These are phyloP conservation scores for Magallana angulata DNA, from an alignment of 1,140 invertebrate species.

Conservation along the genomic window DNA sequence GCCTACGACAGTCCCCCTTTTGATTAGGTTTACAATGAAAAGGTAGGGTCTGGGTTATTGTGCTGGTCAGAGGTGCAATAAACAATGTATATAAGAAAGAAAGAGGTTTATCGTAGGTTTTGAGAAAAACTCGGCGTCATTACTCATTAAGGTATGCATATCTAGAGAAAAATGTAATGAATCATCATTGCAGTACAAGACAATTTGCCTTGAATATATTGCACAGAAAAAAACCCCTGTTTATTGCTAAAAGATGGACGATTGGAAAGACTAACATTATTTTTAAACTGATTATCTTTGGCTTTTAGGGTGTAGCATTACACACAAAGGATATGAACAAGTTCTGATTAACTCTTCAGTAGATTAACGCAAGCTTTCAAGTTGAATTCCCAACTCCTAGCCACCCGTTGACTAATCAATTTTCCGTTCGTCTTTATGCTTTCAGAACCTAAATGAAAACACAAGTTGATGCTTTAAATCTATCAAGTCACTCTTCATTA, in stretches of 20 bases:
- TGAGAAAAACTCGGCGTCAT: not conserved
- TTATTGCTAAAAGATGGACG: conserved; percentile 16
- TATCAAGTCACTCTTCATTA: conserved; percentile 23
- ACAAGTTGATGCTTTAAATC: conserved; percentile 31
- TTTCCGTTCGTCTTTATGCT: conserved; percentile 26
- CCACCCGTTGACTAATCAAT: conserved; percentile 28
- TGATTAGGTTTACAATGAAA: not conserved
- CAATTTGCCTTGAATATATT: not conserved
- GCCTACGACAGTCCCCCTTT: not conserved
- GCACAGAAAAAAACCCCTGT: not conserved
- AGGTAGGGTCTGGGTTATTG: not conserved
- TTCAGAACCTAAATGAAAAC: conserved; percentile 20
- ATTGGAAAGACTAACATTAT: conserved; percentile 7
- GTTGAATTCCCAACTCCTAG: conserved; percentile 7
- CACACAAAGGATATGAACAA: conserved; percentile 12
- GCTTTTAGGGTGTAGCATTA: conserved; percentile 30
- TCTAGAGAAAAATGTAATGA: not conserved
- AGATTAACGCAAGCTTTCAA: conserved; percentile 27
- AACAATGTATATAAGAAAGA: not conserved
- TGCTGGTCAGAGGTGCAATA: not conserved
- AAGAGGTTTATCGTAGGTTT: not conserved
- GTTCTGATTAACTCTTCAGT: not conserved
- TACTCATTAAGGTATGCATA: not conserved
- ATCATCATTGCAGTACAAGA: not conserved
- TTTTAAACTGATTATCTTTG: conserved; percentile 27